Base-by-base conservation (phyloP, 2,797 vertebrate species). In the Syngnathus rostellatus region DNA sequence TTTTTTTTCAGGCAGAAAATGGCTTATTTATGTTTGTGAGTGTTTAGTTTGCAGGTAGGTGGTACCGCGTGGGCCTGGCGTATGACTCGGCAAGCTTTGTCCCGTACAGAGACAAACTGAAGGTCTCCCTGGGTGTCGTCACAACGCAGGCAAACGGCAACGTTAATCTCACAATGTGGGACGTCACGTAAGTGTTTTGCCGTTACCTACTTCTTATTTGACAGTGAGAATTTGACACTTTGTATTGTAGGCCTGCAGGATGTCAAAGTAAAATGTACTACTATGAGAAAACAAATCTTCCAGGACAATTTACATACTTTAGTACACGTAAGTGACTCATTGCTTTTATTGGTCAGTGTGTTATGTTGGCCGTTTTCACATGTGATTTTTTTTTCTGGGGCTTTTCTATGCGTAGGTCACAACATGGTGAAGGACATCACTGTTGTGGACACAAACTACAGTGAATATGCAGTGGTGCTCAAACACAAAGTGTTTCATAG, bases 391-490 rank as follows among this genome's bases (percentile, higher is more conserved):
- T 45, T 19, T 48, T 48, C 6, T 25, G 62, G 38, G 40, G 3
- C 17, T 2, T 8, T 69, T 68, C 64, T 21, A 23, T 25, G 8
- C 31, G 57, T 72, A 93, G 92, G 91, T 66, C 85, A 92, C 37
- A 81, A 76, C 73, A 89, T 78, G 62, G 65, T 88, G 68, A 93
- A 92, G 81, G 91, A 93, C 77, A 81, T 93, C 75, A 92, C 90
- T 1, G 89, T 93, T 61, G 89, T 93, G 73, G 88, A 90, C 1
- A 92, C 90, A 2, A 90, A 93, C 79, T 93, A 93, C 79, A 87
- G 63, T 0, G 88, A 91, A 12, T 93, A 89, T 5, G 92, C 92
- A 5, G 0, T 93, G 68, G 90, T 92, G 53, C 79, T 90, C 72
- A 93, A 93, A 75, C 75, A 90, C 85, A 90, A 86, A 85, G 89